Conservation (phyloP, 2,797 vertebrate genomes). For the Hippoglossus hippoglossus region DNA sequence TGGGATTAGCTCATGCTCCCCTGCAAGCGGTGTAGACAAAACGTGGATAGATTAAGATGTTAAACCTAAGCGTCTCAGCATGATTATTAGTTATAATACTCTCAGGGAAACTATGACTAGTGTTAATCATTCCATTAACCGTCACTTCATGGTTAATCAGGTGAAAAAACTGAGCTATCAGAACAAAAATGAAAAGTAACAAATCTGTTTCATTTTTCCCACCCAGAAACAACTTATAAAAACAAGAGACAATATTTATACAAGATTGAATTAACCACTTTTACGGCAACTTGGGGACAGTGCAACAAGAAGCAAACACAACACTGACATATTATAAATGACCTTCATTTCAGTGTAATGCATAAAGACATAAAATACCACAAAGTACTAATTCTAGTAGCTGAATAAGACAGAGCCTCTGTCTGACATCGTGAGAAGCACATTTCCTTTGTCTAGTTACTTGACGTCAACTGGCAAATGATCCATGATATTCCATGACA, state of each 20-base stretch:
- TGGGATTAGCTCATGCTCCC: too few species aligned
- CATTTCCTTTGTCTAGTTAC: conserved; percentile 33
- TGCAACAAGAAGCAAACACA: too few species aligned
- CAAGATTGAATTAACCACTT: too few species aligned
- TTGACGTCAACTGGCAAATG: conserved; percentile 55
- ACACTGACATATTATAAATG: too few species aligned
- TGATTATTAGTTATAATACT: neutral
- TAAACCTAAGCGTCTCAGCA: too few species aligned
- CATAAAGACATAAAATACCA: conserved; percentile 19
- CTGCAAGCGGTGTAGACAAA: too few species aligned
- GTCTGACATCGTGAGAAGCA: conserved; percentile 30
- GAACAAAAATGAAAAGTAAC: too few species aligned
- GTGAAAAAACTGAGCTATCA: neutral
- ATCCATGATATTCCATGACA: conserved; percentile 61
- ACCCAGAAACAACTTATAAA: neutral
- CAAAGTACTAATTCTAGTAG: conserved; percentile 8
- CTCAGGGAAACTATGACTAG: neutral
- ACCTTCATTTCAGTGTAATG: neutral
- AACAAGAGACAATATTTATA: neutral
- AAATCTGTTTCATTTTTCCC: neutral
- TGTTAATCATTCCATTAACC: neutral
- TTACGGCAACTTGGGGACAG: too few species aligned
- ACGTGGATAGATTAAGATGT: too few species aligned
- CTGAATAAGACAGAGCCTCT: conserved; percentile 2
- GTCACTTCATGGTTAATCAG: neutral